Evolutionary conservation across 92 coral and sea anemone species (phyloP), one percentile per base, ranked within the genome.

Genomic region (Ricordea florida): DNA sequence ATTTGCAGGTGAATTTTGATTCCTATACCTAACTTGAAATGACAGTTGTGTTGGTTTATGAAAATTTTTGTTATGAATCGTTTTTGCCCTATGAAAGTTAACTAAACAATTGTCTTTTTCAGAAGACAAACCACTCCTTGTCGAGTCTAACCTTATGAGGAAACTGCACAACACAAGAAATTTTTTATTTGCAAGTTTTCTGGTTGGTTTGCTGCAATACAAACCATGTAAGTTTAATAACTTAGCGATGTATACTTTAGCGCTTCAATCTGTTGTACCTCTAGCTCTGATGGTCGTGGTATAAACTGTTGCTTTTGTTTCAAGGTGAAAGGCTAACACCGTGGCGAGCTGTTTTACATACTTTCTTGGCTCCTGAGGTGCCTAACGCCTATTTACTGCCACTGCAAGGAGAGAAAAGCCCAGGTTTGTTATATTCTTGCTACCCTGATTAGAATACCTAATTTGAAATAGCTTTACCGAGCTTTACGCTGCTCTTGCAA

Each of bases 141-240:
- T 16, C 56, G 78, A 37, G 21, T 0, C 53, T 56, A 85, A 81
- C 62, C 44, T 93, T 24, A 76, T 93, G 92, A 91, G 68, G 47
- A 93, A 63, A 66, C 76, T 93, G 33, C 78, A 69, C 31, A 85
- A 89, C 37, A 80, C 82, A 47, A 73, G 78, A 38, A 79, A 91
- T 65, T 93, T 72, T 46, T 53, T 62, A 8, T 93, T 93, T 62
- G 92, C 98, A 22, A 86, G 82, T 79, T 93, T 93, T 43, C 46
- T 93, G 38, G 85, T 88, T 44, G 87, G 94, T 1, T 56, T 93
- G 17, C 86, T 93, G 28, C 85, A 82, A 31, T 93, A 87, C 46
- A 87, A 87, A 15, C 98, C 98, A 67, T 66, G 98, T 93, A 73
- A 86, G 88, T 74, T 3, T 6, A 4, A 1, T 15, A 22, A 7